These are phyloP conservation scores for Achroia grisella DNA, from an alignment of 1,140 invertebrate genomes.

Conservation along the genomic window DNA sequence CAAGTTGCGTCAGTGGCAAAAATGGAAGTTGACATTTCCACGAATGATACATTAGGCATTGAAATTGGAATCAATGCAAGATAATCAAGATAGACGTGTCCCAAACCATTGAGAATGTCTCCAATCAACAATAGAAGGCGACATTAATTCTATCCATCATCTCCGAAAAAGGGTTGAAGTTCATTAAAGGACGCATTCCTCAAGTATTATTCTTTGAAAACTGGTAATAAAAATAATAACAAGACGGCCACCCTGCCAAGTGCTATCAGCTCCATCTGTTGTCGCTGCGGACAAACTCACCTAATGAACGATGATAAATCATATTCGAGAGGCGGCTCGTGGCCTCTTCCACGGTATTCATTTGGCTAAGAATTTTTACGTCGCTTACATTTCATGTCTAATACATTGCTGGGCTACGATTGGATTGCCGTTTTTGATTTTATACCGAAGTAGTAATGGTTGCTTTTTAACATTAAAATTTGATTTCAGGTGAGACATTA, in stretches of 20 bases:
- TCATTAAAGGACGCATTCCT: conserved; percentile 71
- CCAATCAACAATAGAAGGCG: conserved; percentile 66
- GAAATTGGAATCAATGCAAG: conserved; percentile 41
- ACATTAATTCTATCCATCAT: conserved; percentile 72
- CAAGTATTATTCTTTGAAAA: conserved; percentile 71
- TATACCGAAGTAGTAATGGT: conserved; percentile 26
- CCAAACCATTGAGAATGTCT: conserved; percentile 48
- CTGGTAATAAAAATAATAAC: conserved; percentile 72
- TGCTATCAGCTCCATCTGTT: conserved; percentile 73
- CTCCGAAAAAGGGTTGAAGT: conserved; percentile 67
- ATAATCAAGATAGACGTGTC: conserved; percentile 33
- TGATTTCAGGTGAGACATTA: conserved; percentile 32
- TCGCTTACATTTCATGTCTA: conserved; percentile 3
- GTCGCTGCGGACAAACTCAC: conserved; percentile 71
- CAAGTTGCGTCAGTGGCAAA: conserved; percentile 3
- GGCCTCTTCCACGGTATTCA: conserved; percentile 46
- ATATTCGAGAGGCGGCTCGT: conserved; percentile 69
- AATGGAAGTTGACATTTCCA: conserved; percentile 17
- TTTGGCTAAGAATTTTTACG: conserved; percentile 21
- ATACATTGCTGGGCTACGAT: conserved; percentile 29
- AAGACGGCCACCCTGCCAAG: conserved; percentile 70
- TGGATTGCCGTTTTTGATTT: neutral
- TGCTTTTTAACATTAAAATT: conserved; percentile 1
- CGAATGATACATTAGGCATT: conserved; percentile 32
- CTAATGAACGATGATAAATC: conserved; percentile 74